Percentiles rank a stretch among this genome's conserved stretches.
Evolutionary conservation across 2,113 vertebrate species (phyloP).

Genomic region (Brachionichthys hirsutus): DNA sequence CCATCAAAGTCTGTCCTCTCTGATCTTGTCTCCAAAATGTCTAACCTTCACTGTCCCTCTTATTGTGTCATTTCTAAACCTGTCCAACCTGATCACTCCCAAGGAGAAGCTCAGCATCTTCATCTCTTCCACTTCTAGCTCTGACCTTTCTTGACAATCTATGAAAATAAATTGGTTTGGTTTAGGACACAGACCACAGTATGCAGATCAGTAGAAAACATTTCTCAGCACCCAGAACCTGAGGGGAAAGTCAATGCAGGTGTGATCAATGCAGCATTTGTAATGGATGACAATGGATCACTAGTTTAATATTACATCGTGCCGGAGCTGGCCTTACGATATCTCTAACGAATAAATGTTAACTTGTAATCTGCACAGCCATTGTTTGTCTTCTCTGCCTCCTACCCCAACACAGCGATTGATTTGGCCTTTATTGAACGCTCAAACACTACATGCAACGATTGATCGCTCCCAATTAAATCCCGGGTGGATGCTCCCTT

Average conservation of each 20-base stretch:
- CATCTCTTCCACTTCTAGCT: too few relatives aligned
- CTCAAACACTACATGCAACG: conserved; percentile 83
- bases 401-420: conserved; percentile 77
- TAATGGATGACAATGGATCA: conserved; percentile 90
- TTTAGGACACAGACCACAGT: conserved; percentile 22
- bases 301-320: conserved; percentile 90
- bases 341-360: conserved; percentile 91
- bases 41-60: too few relatives aligned
- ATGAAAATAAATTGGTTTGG: conserved; percentile 37
- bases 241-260: conserved; percentile 82
- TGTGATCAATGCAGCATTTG: conserved; percentile 85
- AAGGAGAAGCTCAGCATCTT: too few relatives aligned
- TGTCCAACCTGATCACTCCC: too few relatives aligned
- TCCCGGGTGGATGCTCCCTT: conserved; percentile 84
- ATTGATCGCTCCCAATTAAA: conserved; percentile 98
- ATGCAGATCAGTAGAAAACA: conserved; percentile 45
- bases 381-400: conserved; percentile 89
- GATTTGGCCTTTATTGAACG: conserved; percentile 94
- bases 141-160: conserved; percentile 9
- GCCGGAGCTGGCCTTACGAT: conserved; percentile 84
- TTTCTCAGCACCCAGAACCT: conserved; percentile 39
- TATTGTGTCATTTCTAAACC: too few relatives aligned
- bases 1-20: too few relatives aligned
- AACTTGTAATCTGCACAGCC: conserved; percentile 88
- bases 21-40: too few relatives aligned